Evolutionary conservation across 2,113 vertebrate genomes (phyloP), one percentile per base, ranked within the genome.

Genomic region (Pelvicachromis taeniatus): DNA sequence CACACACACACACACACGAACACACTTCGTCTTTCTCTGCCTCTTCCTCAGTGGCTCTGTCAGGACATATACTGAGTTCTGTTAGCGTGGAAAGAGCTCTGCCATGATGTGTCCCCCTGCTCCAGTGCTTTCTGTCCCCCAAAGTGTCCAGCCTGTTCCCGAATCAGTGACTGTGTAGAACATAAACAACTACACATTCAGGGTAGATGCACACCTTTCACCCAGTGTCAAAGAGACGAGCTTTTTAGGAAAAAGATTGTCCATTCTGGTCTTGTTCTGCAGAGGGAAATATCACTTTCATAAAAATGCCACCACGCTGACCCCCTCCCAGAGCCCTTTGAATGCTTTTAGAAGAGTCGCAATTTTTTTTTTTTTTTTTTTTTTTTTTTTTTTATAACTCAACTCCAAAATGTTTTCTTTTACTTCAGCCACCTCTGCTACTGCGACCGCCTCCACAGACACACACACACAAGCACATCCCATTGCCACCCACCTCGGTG

Each of bases 261-360:
- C 86, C 9, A 2, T 26, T 81, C 21, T 17, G 10, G 50, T 78
- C 87, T 81, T 83, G 19, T 88, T 83, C 35, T 26, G 16, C 31
- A 53, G 6, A 1, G 48, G 40, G 56, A 88, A 86, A 82, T 81
- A 35, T 50, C 59, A 45, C 85, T 90, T 89, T 93, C 83, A 88
- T 56, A 59, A 81, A 88, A 90, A 85, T 38, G 84, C 81, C 85
- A 82, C 83, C 1, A 19, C 4, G 4, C 68, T 87, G 94, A 90
- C 87, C 40, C 52, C 68, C 19, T 87, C 80, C 70, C 7, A 1
- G 29, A 77, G 65, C 42, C 10, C 29, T 77, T 73, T 33, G 21
- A 79, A 85, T 84, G 86, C 88, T 93, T 93, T 92, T 85, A 92
- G 73, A 55, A 87, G 79, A 84, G 68, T 79, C 58, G 6, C 77